Evolutionary conservation across 2,888 invertebrate species (phyloP), one percentile per base, ranked within the genome.

Genomic region (Ferrisia virgata): DNA sequence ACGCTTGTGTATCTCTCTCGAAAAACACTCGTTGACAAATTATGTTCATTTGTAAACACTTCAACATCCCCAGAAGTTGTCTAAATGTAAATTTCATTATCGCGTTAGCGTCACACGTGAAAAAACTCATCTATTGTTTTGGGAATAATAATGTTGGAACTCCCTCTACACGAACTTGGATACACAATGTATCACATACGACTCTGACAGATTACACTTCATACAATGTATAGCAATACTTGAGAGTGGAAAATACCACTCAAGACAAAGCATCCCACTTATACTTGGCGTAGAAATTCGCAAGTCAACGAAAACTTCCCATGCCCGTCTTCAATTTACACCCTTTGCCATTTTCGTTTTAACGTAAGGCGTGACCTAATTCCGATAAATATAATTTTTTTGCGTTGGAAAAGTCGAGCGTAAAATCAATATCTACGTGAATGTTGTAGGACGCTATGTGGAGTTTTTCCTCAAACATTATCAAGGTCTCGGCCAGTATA

Each of bases 401-500:
- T 58, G 36, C 81, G 81, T 58, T 58, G 58, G 81, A 58, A 81
- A 81, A 81, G 9, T 58, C 58, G 81, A 81, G 81, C 33, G 81
- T 81, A 81, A 81, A 81, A 81, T 81, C 81, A 11, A 81, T 81
- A n/a, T n/a, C n/a, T n/a, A 53, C 11, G 18, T 47, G 11, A 47
- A n/a, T 22, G 31, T 58, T 36, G 11, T 28, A 28, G 79, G 43
- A 47, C 43, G 47, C 22, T 43, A 31, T 33, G 79, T 43, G n/a
- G 79, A 79, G 47, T 79, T 79, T 58, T 58, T 53, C 81, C 58
- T 81, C 36, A 22, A 36, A 81, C n/a, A 58, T 53, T 53, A 81
- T 64, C 81, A 81, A 81, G 81, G 81, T 81, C 81, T 81, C 81
- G 81, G 81, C 81, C 81, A 81, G 81, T 81, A 53, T 36, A 36